Evolutionary conservation across 2,797 vertebrate genomes (phyloP).

Genomic region (Manis crassicaudata): DNA sequence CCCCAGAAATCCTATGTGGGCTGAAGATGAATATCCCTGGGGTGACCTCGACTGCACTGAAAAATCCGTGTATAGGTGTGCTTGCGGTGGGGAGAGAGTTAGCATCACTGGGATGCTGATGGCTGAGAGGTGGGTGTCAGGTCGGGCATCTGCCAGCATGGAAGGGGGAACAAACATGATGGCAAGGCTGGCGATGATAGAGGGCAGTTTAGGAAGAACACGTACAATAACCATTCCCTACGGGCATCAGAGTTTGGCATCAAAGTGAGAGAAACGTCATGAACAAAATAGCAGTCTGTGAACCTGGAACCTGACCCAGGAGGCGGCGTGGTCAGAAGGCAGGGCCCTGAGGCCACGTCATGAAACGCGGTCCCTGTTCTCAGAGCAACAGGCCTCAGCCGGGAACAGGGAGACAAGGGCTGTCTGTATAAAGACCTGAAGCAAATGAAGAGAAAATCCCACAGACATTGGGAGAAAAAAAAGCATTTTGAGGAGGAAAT

Average conservation of each 20-base stretch:
- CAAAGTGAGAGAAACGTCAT: background rate
- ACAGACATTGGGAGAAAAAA: background rate
- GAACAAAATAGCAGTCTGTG: background rate
- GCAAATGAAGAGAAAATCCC: background rate
- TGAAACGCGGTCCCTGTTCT: too few relatives aligned
- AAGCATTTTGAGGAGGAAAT: background rate
- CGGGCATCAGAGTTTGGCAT: background rate
- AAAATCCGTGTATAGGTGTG: background rate
- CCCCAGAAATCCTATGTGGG: background rate
- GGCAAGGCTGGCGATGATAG: too few relatives aligned
- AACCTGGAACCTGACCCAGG: background rate
- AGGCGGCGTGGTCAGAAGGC: accelerated
- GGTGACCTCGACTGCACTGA: background rate
- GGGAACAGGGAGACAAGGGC: too few relatives aligned
- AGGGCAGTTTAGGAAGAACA: background rate
- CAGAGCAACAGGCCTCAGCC: too few relatives aligned
- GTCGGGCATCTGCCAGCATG: too few relatives aligned
- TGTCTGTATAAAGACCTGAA: background rate
- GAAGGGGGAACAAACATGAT: background rate
- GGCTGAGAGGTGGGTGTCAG: background rate
- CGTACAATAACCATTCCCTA: background rate
- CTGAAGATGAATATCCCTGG: background rate
- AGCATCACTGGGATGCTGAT: accelerated
- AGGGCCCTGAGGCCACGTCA: too few relatives aligned
- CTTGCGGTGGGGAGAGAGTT: accelerated